A percentile compares a stretch with the other conserved stretches of the same genome.
phyloP scores from a whole-genome alignment of 2,113 vertebrate genomes.

The Nibea albiflora region DNA sequence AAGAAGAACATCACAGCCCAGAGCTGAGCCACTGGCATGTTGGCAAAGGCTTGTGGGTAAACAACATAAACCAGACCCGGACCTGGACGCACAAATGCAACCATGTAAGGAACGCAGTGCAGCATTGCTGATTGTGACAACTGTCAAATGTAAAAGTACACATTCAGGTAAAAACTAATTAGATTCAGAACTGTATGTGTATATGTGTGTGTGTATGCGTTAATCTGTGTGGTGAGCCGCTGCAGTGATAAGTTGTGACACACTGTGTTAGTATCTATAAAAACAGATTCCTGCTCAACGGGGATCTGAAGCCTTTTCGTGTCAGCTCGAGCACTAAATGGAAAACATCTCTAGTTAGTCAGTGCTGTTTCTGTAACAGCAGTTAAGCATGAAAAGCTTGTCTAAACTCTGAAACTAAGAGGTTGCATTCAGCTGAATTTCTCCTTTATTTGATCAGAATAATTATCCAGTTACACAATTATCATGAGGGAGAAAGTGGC shows the following conservation, averaged over 20 bases:
- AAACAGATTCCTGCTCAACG: neutral
- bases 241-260: neutral
- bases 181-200: no score
- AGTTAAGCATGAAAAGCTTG: neutral
- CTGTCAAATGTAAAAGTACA: no score
- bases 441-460: neutral
- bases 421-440: no score
- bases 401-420: neutral
- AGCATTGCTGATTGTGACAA: neutral
- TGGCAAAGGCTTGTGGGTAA: conserved; percentile 86
- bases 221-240: neutral
- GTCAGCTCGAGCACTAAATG: neutral
- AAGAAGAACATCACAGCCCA: conserved; percentile 85
- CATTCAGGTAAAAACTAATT: no score
- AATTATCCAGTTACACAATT: neutral
- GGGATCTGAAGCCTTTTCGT: neutral
- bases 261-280: neutral
- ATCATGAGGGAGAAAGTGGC: neutral
- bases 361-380: neutral
- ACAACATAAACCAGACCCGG: conserved; percentile 84
- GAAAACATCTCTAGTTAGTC: neutral
- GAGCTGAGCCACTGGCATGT: conserved; percentile 83
- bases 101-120: neutral
- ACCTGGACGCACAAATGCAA: conserved; percentile 63
- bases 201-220: neutral